These are phyloP conservation scores for Polietes domitor DNA, from an alignment of 2,888 invertebrate species.

Conservation along the genomic window DNA sequence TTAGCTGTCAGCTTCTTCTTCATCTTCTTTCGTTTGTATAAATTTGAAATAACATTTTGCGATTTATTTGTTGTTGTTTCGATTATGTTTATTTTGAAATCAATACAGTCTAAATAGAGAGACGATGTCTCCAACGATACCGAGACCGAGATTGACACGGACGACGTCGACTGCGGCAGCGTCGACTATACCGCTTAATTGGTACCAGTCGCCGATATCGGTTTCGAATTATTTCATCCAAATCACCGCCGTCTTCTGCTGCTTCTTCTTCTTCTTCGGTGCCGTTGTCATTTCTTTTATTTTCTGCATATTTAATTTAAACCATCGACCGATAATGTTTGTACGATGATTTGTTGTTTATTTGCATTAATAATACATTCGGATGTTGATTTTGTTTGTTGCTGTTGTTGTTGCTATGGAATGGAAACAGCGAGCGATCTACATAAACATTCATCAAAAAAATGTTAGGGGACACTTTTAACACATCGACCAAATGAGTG, in stretches of 20 bases:
- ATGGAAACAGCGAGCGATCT: neutral
- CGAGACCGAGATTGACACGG: neutral
- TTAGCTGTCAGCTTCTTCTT: neutral
- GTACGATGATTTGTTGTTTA: neutral
- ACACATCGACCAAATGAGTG: too few species aligned
- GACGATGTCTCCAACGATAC: neutral
- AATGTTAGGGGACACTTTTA: neutral
- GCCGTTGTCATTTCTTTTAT: conserved; percentile 15
- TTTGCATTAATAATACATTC: neutral
- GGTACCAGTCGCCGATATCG: conserved; percentile 63
- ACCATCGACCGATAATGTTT: neutral
- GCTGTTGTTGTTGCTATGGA: neutral
- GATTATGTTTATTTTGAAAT: conserved; percentile 38
- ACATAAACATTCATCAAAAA: neutral
- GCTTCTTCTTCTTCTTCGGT: neutral
- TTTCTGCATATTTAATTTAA: conserved; percentile 13
- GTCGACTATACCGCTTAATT: conserved; percentile 18
- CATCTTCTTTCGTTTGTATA: conserved; percentile 43
- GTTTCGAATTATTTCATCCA: conserved; percentile 30
- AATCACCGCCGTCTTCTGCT: too few species aligned
- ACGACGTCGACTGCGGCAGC: neutral
- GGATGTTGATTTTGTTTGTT: neutral
- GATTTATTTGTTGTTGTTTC: conserved; percentile 16
- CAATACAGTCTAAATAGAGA: neutral
- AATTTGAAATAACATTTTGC: conserved; percentile 12